Percentiles rank a stretch among this genome's conserved stretches.
These are phyloP conservation scores for Ardeotis arabs DNA, from an alignment of 2,113 vertebrate genomes.

Conservation along the genomic window DNA sequence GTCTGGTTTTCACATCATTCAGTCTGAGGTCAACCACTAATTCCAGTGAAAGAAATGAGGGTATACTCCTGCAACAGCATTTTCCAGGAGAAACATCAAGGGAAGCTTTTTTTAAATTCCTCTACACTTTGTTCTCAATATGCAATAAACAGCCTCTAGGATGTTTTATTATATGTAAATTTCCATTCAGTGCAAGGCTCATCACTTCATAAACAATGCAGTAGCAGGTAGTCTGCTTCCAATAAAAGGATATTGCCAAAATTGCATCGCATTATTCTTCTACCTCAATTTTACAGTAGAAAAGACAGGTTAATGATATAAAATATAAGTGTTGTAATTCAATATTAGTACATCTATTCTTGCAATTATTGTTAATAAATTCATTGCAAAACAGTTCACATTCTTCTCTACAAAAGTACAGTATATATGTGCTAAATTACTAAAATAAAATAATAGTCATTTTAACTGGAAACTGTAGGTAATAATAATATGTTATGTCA, in stretches of 20 bases:
- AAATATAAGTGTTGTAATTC: slow-evolving; percentile 34
- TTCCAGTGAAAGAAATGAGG: background rate
- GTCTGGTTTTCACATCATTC: background rate
- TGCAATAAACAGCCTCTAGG: background rate
- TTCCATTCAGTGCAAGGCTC: background rate
- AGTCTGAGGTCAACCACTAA: background rate
- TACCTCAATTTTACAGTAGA: slow-evolving; percentile 20
- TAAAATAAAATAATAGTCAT: background rate
- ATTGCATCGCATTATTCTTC: background rate
- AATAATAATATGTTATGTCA: background rate
- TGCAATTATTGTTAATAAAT: slow-evolving; percentile 25
- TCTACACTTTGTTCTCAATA: background rate
- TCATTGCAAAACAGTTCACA: background rate
- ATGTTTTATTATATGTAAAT: background rate
- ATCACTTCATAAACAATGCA: slow-evolving; percentile 34
- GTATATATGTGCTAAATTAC: fast-evolving
- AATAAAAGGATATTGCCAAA: slow-evolving; percentile 8
- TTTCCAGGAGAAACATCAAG: background rate
- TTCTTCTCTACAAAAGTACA: background rate
- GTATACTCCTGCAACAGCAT: background rate
- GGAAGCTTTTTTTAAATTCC: background rate
- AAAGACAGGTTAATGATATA: slow-evolving; percentile 34
- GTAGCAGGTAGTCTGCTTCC: background rate
- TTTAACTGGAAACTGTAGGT: background rate
- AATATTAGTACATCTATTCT: slow-evolving; percentile 19